Evolutionary conservation across 2,113 vertebrate species (phyloP), one percentile per base, ranked within the genome.

Genomic region (Oreochromis tanganicae): DNA sequence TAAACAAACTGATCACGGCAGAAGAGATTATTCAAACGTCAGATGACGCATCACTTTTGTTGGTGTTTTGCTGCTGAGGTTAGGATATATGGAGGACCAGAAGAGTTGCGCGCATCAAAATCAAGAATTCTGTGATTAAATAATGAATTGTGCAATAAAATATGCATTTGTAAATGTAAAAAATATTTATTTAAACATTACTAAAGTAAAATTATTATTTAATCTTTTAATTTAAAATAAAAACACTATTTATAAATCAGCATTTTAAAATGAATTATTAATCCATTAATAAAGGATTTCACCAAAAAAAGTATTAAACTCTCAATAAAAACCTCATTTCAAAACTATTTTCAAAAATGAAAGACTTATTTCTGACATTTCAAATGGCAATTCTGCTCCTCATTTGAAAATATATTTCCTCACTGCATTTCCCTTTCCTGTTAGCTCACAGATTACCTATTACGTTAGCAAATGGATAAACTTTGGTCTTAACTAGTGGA

Each of bases 391-490:
- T 52, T 52, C 7, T 19, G 17, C 48, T 19, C 34, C 34, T 8
- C 17, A 52, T 52, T 52, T 52, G 48, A 52, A 52, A 52, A 52
- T 9, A 52, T 19, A 52, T 52, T 52, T 19, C 48, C 48, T 5
- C 17, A 19, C 48, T 52, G 17, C 48, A 50, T 0, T 50, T 19
- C 17, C 17, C 48, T 50, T 38, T 2, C 4, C 48, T 19, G 48
- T 50, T 17, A 50, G 48, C 48, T 50, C 17, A 19, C 48, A 50
- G 7, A 50, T 50, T 50, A 19, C 0, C 48, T 19, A 50, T 0
- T 1, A 50, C 0, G 0, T 46, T 46, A 16, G 48, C 48, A 50
- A 50, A 17, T 50, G 48, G 48, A 50, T 50, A 17, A 17, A 0
- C 7, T 50, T 50, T 50, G 16, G 48, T 17, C 4, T 50, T 50